phyloP scores from a whole-genome alignment of 2,797 vertebrate species.

The Ispidina picta region DNA sequence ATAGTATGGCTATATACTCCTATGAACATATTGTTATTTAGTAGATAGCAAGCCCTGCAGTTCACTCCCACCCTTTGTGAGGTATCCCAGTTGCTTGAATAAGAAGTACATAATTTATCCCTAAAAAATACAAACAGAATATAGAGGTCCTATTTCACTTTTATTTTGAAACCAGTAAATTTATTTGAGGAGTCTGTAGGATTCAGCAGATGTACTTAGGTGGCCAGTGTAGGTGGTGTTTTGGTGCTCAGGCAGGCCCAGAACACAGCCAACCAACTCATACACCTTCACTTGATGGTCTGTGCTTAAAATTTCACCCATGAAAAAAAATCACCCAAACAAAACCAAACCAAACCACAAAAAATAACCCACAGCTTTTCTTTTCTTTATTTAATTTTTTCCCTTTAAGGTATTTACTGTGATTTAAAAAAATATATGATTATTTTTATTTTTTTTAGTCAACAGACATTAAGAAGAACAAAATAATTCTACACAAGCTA shows the following conservation, averaged over 20 bases:
- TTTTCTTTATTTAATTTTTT: not conserved
- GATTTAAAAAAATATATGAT: not conserved
- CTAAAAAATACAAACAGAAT: not conserved
- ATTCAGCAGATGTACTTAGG: not conserved
- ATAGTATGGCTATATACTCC: not conserved
- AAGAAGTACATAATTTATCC: not conserved
- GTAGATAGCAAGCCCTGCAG: not conserved
- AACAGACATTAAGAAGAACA: not conserved
- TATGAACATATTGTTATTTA: not conserved
- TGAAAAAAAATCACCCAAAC: not conserved
- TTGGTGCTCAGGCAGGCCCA: not conserved
- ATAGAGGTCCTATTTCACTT: not conserved
- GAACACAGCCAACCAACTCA: not conserved
- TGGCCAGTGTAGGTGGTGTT: not conserved
- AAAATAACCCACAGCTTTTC: not conserved
- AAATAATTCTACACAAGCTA: not conserved
- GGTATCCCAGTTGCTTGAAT: not conserved
- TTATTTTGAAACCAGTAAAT: not conserved
- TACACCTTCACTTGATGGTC: not conserved
- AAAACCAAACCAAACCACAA: no score
- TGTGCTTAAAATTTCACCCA: not conserved
- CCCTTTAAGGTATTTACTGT: not conserved
- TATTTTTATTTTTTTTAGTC: not conserved
- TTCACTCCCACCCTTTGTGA: not conserved
- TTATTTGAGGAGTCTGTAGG: not conserved